phyloP scores from a whole-genome alignment of 2,888 invertebrate genomes.

The Hydriomena furcata region DNA sequence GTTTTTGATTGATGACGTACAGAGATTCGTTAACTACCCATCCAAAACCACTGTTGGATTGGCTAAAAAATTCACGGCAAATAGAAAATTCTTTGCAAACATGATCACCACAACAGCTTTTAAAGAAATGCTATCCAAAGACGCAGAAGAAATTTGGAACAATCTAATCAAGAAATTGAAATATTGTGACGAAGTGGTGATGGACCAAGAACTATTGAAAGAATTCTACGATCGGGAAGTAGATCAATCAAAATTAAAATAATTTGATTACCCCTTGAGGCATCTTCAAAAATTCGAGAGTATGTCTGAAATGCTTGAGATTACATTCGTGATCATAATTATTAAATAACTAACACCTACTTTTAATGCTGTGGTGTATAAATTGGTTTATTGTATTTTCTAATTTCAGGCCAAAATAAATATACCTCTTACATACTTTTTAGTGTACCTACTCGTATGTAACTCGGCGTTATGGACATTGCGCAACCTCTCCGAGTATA shows the following conservation, averaged over 20 bases:
- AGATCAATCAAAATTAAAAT: conserved; percentile 50
- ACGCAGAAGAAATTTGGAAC: conserved; percentile 47
- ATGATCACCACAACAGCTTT: conserved; percentile 56
- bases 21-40: conserved; percentile 57
- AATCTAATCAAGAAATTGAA: conserved; percentile 55
- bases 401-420: too few relatives aligned
- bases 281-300: too few relatives aligned
- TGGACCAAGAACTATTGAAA: conserved; percentile 51
- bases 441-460: too few relatives aligned
- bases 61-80: conserved; percentile 59
- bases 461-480: too few relatives aligned
- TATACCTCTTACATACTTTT: too few relatives aligned
- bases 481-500: too few relatives aligned
- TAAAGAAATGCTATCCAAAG: conserved; percentile 58
- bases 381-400: too few relatives aligned
- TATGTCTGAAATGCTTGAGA: too few relatives aligned
- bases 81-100: conserved; percentile 70
- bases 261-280: neutral
- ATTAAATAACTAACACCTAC: too few relatives aligned
- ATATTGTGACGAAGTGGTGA: conserved; percentile 57
- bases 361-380: too few relatives aligned
- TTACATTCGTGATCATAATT: too few relatives aligned
- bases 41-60: conserved; percentile 68
- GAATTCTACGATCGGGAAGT: conserved; percentile 62
- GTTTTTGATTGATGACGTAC: conserved; percentile 55